Evolutionary conservation across 2,888 invertebrate species (phyloP), one percentile per base, ranked within the genome.

Genomic region (Chalcis sispes): DNA sequence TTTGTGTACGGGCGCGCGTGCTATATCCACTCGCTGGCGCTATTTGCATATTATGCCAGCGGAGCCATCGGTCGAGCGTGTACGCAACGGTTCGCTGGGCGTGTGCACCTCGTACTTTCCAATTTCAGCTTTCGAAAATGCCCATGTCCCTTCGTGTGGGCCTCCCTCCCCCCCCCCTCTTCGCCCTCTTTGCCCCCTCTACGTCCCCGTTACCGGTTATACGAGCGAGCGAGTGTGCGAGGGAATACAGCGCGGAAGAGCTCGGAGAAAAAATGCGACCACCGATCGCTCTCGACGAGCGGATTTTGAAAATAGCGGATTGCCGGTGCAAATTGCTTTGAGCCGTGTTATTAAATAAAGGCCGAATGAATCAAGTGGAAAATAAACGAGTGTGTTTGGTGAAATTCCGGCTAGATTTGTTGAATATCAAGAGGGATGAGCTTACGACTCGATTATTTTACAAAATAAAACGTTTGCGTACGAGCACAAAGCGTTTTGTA

Each of bases 31-130:
- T 8, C 23, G 36, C 40, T 42, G 25, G 50, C 46, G 18, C 64
- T 62, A 84, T 85, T 86, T 85, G 85, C 85, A 85, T 86, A 85
- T 84, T 83, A 83, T 82, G 78, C 80, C 74, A 72, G 74, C 69
- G 73, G 67, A 71, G 58, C 40, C 42, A 48, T 62, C 40, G 65
- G 56, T 62, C 70, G 48, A 54, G 73, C 50, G 42, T 69, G 69
- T 74, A 48, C 58, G 40, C 64, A 25, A 23, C 27, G 5, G 61
- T 61, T 61, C 61, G 54, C 25, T 72, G 64, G 72, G 58, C 65
- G 65, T 65, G 66, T 56, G 48, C 15, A 25, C 66, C 10, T 50
- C 71, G 71, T 62, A 71, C 66, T 73, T 73, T 73, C 62, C 66
- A 59, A 73, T 73, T 73, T 65, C 36, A 27, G 18, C 15, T 20